phyloP scores from a whole-genome alignment of 2,888 invertebrate species.

The Cloeon dipterum region DNA sequence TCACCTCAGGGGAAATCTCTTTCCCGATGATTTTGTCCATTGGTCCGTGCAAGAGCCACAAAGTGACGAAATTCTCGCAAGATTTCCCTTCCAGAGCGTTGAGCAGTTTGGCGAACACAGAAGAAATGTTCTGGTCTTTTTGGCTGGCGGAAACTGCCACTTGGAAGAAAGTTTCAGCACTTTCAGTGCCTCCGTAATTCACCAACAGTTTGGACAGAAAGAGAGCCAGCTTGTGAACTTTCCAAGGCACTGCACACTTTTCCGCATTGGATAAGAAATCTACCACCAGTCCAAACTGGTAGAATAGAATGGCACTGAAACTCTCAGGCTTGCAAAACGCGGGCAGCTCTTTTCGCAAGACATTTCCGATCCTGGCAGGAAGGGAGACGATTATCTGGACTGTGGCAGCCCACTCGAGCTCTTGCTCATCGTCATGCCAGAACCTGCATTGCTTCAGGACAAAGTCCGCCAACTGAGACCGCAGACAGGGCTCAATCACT shows the following conservation, averaged over 20 bases:
- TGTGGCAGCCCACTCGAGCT: slow-evolving; percentile 23
- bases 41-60: neutral
- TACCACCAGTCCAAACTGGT: slow-evolving; percentile 33
- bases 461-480: slow-evolving; percentile 5
- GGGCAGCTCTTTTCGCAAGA: slow-evolving; percentile 27
- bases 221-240: slow-evolving; percentile 24
- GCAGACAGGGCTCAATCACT: slow-evolving; percentile 7
- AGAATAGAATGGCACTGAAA: slow-evolving; percentile 31
- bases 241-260: slow-evolving; percentile 5
- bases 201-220: slow-evolving; percentile 35
- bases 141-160: slow-evolving; percentile 28
- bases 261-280: slow-evolving; percentile 28
- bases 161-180: slow-evolving; percentile 26
- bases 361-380: slow-evolving; percentile 48
- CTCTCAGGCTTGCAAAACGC: slow-evolving; percentile 29
- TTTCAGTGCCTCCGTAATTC: slow-evolving; percentile 21
- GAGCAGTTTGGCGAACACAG: slow-evolving; percentile 6
- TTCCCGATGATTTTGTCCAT: slow-evolving; percentile 11
- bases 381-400: slow-evolving; percentile 39
- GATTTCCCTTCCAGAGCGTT: neutral
- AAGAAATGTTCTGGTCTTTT: slow-evolving; percentile 11
- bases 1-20: slow-evolving; percentile 24
- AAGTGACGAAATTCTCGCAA: neutral
- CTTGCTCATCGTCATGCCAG: neutral
- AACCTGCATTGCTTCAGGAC: slow-evolving; percentile 1